Conservation (phyloP, 2,113 vertebrate genomes). For the Miniopterus natalensis region DNA sequence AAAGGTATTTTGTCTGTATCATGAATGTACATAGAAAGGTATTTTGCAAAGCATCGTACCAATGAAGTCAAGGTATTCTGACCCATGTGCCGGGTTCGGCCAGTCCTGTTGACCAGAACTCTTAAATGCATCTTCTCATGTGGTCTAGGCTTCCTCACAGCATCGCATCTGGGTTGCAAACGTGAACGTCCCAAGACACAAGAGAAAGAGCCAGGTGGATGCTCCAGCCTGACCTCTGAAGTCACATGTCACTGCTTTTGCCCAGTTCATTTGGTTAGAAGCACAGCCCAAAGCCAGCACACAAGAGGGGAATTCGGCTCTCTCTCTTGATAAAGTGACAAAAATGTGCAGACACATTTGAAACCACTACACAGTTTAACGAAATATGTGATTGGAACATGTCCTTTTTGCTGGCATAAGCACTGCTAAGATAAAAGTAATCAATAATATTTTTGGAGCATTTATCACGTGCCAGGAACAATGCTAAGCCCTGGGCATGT, state of each 20-base stretch:
- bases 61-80: not conserved
- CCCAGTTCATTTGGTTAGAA: not conserved
- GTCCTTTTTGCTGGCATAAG: not conserved
- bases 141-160: not conserved
- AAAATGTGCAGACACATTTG: constrained; percentile 26
- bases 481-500: not conserved
- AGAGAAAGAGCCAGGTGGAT: not conserved
- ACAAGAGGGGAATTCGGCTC: not conserved
- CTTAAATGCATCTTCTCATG: not conserved
- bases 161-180: not conserved
- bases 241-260: not conserved
- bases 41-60: not conserved
- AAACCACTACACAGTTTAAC: not conserved
- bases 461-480: not conserved
- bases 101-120: not conserved
- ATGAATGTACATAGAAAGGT: not conserved
- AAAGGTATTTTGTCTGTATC: not conserved
- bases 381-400: not conserved
- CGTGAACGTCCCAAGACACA: not conserved
- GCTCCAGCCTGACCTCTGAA: not conserved
- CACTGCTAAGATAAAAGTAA: constrained; percentile 49
- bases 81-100: not conserved
- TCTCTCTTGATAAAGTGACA: not conserved
- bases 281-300: not conserved
- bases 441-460: not conserved